phyloP scores from a whole-genome alignment of 2,113 vertebrate species.

The Hippolais icterina region DNA sequence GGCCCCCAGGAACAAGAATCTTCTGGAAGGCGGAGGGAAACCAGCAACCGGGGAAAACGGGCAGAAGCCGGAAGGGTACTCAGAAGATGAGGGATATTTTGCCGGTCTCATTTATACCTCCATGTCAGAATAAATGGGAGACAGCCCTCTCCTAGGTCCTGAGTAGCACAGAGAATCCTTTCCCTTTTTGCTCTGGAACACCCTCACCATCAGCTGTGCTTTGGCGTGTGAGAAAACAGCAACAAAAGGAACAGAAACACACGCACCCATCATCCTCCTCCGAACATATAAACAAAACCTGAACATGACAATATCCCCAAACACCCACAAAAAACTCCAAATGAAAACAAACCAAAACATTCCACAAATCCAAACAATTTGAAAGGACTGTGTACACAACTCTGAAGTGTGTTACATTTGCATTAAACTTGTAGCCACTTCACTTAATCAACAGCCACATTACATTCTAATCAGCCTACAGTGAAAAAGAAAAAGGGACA shows the following conservation, averaged over 20 bases:
- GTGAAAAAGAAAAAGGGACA: not conserved
- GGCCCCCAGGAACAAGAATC: not conserved
- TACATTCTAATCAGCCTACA: not conserved
- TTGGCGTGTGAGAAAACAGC: not conserved
- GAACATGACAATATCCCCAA: not conserved
- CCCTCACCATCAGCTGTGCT: not conserved
- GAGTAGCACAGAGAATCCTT: not conserved
- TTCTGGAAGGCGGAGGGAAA: conserved; percentile 28
- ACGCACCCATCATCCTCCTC: no score
- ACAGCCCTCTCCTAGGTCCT: not conserved
- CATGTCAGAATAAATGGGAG: not conserved
- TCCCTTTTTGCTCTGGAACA: not conserved
- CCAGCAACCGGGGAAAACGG: not conserved
- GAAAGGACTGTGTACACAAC: not conserved
- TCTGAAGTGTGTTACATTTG: not conserved
- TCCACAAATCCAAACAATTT: not conserved
- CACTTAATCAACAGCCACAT: not conserved
- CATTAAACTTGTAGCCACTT: not conserved
- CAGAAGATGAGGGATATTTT: not conserved
- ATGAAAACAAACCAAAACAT: not conserved
- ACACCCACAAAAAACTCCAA: not conserved
- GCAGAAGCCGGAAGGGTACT: not conserved
- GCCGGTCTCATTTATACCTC: not conserved
- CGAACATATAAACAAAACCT: not conserved
- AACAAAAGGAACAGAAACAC: not conserved